Evolutionary conservation across 1,140 invertebrate species (phyloP), one percentile per base, ranked within the genome.

Genomic region (Samia ricini): DNA sequence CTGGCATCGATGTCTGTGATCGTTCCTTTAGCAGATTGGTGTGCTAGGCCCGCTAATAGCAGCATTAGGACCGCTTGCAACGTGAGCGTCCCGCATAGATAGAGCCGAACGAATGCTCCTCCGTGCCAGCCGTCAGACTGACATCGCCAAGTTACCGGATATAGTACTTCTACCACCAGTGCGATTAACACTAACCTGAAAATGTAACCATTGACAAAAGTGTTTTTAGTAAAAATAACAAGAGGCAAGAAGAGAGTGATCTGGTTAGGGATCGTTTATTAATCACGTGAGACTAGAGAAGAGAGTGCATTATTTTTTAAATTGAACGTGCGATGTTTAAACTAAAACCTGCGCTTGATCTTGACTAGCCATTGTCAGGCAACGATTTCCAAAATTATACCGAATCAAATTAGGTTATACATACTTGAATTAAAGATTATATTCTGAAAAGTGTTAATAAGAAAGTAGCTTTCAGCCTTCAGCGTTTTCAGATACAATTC

Each of bases 1-100:
- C 94, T 91, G 1, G 92, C 92, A 59, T 93, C 91, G 49, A 93
- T 92, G 69, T 95, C 94, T n/a, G 93, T 93, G 62, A 95, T 95
- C 50, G 93, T 93, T 19, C 95, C 95, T 66, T 92, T 91, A 1
- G 94, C 92, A 60, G 94, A 95, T 33, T 94, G 91, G 79, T 93
- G 94, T 5, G 94, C 93, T 63, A 95, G 91, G n/a, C 92, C 88
- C 15, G 93, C 90, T 62, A 95, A 81, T 2, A 95, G 84, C 57
- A 95, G 72, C 67, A 94, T 92, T 6, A 94, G 90, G 12, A 91
- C 75, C 4, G 90, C 89, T 42, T 95, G 92, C 55, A 95, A 90
- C 0, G 91, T 81, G 66, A 94, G 74, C 72, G 94, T 93, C 19
- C 94, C 94, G 57, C 93, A 90, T 7, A 95, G 88, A 73, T 95